phyloP scores from a whole-genome alignment of 2,113 vertebrate species.

The Bungarus multicinctus region DNA sequence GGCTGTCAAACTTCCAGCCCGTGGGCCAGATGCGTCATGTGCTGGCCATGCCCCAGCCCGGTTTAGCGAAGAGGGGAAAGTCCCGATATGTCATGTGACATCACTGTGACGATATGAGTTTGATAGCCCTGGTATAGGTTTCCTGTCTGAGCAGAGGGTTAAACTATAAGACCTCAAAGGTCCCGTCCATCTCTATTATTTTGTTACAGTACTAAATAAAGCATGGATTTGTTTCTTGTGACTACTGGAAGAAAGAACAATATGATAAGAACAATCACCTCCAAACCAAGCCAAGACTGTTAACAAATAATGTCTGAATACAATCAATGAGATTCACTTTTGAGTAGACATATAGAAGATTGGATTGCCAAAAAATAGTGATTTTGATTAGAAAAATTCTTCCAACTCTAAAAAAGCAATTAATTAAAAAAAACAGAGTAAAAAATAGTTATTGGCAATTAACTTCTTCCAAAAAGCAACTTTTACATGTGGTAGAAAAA shows the following conservation, averaged over 20 bases:
- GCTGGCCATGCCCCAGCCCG: no score
- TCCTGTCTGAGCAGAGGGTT: no score
- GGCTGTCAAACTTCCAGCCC: no score
- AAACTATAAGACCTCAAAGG: no score
- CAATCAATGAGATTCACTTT: not conserved
- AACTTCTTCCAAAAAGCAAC: not conserved
- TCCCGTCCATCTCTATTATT: no score
- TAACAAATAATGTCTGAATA: not conserved
- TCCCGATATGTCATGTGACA: no score
- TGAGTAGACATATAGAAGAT: not conserved
- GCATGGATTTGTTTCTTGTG: not conserved
- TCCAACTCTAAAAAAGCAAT: not conserved
- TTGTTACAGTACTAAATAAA: not conserved
- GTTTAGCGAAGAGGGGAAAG: no score
- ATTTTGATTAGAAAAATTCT: not conserved
- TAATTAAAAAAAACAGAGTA: not conserved
- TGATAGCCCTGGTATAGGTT: no score
- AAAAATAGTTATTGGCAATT: not conserved
- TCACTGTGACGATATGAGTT: no score
- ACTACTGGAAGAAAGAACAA: not conserved
- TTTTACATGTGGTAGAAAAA: not conserved
- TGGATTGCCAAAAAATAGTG: not conserved
- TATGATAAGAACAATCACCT: not conserved
- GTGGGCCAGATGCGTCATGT: no score
- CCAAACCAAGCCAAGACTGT: not conserved